A percentile compares a stretch with the other conserved stretches of the same genome.
Conservation (phyloP, 2,888 invertebrate species). For the Gastrophysa polygoni region DNA sequence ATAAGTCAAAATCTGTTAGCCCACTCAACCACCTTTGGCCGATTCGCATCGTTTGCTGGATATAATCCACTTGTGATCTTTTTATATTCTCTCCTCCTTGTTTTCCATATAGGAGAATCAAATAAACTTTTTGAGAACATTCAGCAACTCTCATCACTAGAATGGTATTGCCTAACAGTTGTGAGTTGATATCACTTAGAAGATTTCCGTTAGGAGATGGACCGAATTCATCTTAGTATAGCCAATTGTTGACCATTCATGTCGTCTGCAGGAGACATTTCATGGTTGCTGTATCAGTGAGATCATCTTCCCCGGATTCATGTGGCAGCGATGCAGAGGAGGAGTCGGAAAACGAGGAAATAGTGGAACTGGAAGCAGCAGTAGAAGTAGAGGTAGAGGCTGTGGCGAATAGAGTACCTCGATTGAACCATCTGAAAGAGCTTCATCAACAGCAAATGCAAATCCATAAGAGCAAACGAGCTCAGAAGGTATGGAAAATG, state of each 20-base stretch:
- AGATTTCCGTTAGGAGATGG: too few species aligned
- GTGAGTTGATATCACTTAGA: too few species aligned
- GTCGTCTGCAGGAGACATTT: conserved; percentile 33
- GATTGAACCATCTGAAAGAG: conserved; percentile 40
- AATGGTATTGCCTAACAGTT: too few species aligned
- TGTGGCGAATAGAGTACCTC: conserved; percentile 28
- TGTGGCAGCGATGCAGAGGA: conserved; percentile 29
- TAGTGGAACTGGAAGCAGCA: conserved; percentile 33
- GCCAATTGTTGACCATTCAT: neutral
- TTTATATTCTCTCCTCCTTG: too few species aligned
- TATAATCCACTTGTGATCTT: too few species aligned
- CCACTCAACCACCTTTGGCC: too few species aligned
- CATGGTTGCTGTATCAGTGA: conserved; percentile 22
- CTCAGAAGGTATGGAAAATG: conserved; percentile 54
- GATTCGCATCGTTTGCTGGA: too few species aligned
- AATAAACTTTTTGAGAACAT: too few species aligned
- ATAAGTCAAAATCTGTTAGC: too few species aligned
- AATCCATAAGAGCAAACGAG: conserved; percentile 52
- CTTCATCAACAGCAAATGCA: conserved; percentile 55
- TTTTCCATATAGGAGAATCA: too few species aligned
- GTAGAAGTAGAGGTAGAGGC: conserved; percentile 25
- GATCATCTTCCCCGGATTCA: conserved; percentile 27
- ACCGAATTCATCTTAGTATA: too few species aligned
- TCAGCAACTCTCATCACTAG: too few species aligned
- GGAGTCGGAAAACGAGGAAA: conserved; percentile 31